phyloP scores from a whole-genome alignment of 2,888 invertebrate species.

The Megalurothrips usitatus region DNA sequence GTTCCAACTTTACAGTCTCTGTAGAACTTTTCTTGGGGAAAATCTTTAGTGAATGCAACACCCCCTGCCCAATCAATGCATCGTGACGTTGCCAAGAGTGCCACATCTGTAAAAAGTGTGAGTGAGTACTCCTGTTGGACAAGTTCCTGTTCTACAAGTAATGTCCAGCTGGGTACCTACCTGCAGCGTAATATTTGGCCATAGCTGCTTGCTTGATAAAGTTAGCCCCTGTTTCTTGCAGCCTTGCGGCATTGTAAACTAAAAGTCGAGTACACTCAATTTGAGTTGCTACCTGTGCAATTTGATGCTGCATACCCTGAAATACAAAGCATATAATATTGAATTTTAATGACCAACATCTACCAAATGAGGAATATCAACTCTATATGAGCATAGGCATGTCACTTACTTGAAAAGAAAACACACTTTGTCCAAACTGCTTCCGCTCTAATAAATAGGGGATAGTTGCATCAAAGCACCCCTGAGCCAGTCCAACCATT shows the following conservation, averaged over 20 bases:
- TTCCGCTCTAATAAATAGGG: constrained; percentile 88
- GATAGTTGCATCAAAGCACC: constrained; percentile 86
- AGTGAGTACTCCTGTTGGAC: background rate
- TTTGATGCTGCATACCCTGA: constrained; percentile 90
- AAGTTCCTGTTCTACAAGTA: background rate
- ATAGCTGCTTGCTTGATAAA: constrained; percentile 91
- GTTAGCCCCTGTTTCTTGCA: constrained; percentile 74
- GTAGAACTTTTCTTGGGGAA: constrained; percentile 92
- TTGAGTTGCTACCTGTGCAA: constrained; percentile 79
- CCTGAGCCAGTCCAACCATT: constrained; percentile 91
- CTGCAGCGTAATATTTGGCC: constrained; percentile 86
- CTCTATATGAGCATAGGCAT: background rate
- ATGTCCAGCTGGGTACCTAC: constrained; percentile 44
- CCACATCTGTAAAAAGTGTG: constrained; percentile 60
- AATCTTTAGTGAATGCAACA: constrained; percentile 90
- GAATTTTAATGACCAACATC: too few relatives aligned
- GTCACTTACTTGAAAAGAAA: constrained; percentile 72
- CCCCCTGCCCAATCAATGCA: constrained; percentile 98
- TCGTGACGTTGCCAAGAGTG: constrained; percentile 78
- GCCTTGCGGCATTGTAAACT: constrained; percentile 87
- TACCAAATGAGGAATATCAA: background rate
- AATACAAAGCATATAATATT: background rate
- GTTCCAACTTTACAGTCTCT: constrained; percentile 92
- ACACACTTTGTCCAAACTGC: constrained; percentile 86
- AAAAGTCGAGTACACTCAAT: constrained; percentile 83